phyloP scores from a whole-genome alignment of 2,888 invertebrate species.

The Drosophila lutescens region DNA sequence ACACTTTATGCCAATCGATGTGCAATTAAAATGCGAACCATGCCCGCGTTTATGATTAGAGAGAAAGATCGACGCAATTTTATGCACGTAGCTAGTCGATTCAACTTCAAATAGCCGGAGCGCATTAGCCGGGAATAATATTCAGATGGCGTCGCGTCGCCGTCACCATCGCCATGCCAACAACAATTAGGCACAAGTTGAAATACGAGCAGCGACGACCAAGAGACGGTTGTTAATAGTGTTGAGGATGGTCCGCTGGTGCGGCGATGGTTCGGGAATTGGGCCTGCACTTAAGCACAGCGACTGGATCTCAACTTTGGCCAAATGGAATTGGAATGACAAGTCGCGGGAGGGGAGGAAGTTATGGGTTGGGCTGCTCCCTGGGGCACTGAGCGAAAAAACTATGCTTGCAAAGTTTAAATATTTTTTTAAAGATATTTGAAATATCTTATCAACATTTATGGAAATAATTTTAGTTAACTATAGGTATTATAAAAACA shows the following conservation, averaged over 20 bases:
- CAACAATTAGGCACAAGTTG: conserved; percentile 42
- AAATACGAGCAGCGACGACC: conserved; percentile 40
- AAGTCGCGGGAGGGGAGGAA: conserved; percentile 19
- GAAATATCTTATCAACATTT: no score
- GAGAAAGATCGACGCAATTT: conserved; percentile 58
- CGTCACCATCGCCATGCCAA: conserved; percentile 29
- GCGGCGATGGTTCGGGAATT: conserved; percentile 21
- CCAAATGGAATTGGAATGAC: conserved; percentile 72
- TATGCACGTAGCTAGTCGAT: conserved; percentile 55
- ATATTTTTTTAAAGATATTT: no score
- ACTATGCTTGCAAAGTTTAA: no score
- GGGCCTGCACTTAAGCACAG: conserved; percentile 67
- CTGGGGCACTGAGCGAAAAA: conserved; percentile 4
- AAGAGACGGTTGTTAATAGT: conserved; percentile 20
- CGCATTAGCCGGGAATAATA: conserved; percentile 41
- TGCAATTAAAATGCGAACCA: conserved; percentile 67
- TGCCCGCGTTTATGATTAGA: conserved; percentile 64
- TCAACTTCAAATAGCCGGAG: conserved; percentile 45
- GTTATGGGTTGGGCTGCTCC: conserved; percentile 17
- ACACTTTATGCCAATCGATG: conserved; percentile 9
- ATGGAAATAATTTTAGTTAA: no score
- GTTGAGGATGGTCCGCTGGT: conserved; percentile 40
- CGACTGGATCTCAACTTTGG: conserved; percentile 72
- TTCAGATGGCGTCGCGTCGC: conserved; percentile 38
- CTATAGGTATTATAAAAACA: no score